Conservation (phyloP, 1,140 invertebrate genomes). For the Limonius californicus region DNA sequence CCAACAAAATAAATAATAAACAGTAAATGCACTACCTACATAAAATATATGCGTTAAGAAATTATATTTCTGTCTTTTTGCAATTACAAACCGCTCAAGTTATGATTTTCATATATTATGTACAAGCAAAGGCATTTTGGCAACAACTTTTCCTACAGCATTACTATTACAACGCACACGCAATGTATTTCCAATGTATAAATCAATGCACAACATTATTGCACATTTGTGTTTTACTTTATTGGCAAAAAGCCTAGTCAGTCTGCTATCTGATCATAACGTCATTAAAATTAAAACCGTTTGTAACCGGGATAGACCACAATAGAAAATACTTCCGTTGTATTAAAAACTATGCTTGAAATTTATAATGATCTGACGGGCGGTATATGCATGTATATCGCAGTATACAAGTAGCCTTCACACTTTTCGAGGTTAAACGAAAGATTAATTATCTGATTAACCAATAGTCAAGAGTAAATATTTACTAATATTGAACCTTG, state of each 20-base stretch:
- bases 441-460: no score
- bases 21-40: constrained; percentile 33
- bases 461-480: no score
- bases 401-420: no score
- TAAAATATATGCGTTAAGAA: constrained; percentile 25
- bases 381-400: no score
- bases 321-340: no score
- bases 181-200: neutral
- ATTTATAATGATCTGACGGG: no score
- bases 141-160: neutral
- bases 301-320: no score
- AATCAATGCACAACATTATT: neutral
- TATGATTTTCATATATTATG: constrained; percentile 16
- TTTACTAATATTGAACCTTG: no score
- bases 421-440: no score
- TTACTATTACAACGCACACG: neutral
- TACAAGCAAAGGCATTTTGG: constrained; percentile 22
- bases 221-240: constrained; percentile 1
- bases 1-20: constrained; percentile 35
- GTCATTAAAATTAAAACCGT: no score
- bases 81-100: constrained; percentile 18
- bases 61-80: constrained; percentile 32
- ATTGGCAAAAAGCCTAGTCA: neutral
- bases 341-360: no score
- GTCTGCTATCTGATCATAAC: no score